Evolutionary conservation across 2,888 invertebrate genomes (phyloP).

Genomic region (Rapana venosa): DNA sequence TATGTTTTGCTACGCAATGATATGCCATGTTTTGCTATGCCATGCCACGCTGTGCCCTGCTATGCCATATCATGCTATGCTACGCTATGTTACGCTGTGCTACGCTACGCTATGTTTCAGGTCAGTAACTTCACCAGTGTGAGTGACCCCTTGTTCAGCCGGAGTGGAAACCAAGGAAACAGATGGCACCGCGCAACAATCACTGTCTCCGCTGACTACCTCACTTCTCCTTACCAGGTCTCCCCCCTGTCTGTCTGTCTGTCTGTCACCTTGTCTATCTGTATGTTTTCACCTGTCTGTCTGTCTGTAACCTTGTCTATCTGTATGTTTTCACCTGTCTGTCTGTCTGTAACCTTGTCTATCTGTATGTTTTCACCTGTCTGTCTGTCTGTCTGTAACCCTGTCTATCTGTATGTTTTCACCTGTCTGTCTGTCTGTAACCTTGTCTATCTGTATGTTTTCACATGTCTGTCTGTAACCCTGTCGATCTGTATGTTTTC

Average conservation of each 20-base stretch:
- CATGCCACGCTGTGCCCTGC: background rate
- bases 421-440: no score
- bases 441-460: no score
- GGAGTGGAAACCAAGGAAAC: background rate
- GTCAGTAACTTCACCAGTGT: background rate
- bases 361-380: no score
- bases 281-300: background rate
- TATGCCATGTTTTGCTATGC: background rate
- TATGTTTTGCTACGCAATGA: no score
- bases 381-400: background rate
- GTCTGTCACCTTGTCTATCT: background rate
- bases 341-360: background rate
- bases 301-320: background rate
- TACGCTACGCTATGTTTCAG: background rate
- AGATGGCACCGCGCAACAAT: background rate
- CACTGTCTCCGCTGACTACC: background rate
- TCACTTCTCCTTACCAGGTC: background rate
- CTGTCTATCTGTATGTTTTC: background rate
- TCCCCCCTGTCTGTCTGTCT: background rate
- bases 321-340: background rate
- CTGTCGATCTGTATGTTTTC: no score
- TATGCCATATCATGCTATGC: background rate
- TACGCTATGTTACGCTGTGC: background rate
- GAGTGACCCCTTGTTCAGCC: background rate
- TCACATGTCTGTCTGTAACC: no score